A percentile compares a stretch with the other conserved stretches of the same genome.
phyloP scores from a whole-genome alignment of 2,113 vertebrate species.

The Gracilinanus agilis region DNA sequence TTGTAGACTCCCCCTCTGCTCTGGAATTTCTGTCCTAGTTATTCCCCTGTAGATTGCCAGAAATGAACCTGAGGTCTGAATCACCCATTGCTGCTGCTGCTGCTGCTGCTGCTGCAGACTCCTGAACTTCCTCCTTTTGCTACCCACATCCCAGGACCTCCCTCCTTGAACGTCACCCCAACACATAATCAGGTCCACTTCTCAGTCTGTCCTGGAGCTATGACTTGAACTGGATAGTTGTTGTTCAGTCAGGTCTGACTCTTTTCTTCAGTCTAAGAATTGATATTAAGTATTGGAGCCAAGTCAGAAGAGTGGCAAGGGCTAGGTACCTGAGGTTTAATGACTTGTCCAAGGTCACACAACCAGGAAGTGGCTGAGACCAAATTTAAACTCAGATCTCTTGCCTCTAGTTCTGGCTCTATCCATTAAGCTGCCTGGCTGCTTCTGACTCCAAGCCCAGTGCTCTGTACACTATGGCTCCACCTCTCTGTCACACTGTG shows the following conservation, averaged over 20 bases:
- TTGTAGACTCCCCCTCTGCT: not conserved
- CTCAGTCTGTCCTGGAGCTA: not conserved
- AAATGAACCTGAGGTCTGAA: not conserved
- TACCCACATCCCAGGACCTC: not conserved
- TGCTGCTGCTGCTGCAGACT: not conserved
- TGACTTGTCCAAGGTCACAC: not conserved
- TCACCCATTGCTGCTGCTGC: no score
- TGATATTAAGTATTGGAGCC: no score
- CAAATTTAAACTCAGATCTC: not conserved
- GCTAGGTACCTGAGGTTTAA: not conserved
- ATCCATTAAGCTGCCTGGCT: no score
- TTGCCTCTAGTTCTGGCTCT: no score
- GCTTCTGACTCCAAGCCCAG: not conserved
- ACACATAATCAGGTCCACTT: not conserved
- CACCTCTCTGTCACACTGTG: not conserved
- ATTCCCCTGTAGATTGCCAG: not conserved
- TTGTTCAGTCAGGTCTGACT: not conserved
- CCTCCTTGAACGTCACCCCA: no score
- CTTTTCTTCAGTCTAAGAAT: not conserved
- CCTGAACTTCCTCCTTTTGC: not conserved
- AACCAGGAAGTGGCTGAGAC: not conserved
- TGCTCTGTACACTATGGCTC: not conserved
- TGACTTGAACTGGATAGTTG: not conserved
- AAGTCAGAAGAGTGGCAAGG: no score
- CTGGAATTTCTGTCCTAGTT: not conserved